Percentiles rank a stretch among this genome's conserved stretches.
phyloP scores from a whole-genome alignment of 2,113 vertebrate species.

The Macroglossus sobrinus region DNA sequence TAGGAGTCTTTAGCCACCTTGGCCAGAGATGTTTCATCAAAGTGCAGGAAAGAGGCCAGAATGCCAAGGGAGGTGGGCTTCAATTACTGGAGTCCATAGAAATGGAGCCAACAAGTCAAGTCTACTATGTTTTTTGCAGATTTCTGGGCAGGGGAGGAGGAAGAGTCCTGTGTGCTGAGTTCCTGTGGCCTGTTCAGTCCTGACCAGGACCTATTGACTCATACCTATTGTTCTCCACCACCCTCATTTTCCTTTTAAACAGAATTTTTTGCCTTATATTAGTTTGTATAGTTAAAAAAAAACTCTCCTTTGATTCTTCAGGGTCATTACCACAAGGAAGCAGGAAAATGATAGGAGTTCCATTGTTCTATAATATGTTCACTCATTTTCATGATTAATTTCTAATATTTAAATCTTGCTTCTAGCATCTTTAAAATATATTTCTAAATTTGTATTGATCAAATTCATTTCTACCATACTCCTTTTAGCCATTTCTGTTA shows the following conservation, averaged over 20 bases:
- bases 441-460: background rate
- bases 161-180: background rate
- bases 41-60: background rate
- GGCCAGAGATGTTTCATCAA: background rate
- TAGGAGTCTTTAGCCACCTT: background rate
- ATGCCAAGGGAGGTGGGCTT: background rate
- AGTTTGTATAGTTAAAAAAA: background rate
- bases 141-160: background rate
- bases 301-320: background rate
- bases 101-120: background rate
- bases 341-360: background rate
- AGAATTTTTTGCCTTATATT: background rate
- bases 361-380: background rate
- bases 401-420: background rate
- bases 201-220: background rate
- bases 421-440: background rate
- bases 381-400: background rate
- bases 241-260: background rate
- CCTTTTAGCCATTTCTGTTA: background rate
- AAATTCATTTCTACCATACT: background rate
- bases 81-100: background rate
- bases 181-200: background rate
- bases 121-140: background rate
- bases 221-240: background rate
- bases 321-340: background rate